phyloP scores from a whole-genome alignment of 2,113 vertebrate genomes.

The Solea solea region DNA sequence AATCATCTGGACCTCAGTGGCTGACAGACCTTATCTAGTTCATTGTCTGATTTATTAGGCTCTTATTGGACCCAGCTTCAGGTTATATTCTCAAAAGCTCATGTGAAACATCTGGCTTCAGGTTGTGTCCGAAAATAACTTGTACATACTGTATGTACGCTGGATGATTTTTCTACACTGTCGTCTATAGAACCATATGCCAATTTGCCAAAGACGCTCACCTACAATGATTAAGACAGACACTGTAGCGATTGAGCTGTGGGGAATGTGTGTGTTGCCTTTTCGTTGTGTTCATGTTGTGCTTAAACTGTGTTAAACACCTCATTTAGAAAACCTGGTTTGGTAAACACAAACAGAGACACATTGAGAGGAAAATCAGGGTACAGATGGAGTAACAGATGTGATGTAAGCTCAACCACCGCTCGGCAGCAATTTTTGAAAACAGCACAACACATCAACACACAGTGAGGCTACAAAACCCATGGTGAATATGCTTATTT shows the following conservation, averaged over 20 bases:
- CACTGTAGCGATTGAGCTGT: too few relatives aligned
- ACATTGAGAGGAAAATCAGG: not conserved
- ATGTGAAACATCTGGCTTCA: not conserved
- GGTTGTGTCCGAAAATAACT: not conserved
- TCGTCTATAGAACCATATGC: too few relatives aligned
- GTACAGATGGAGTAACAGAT: not conserved
- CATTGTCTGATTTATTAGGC: not conserved
- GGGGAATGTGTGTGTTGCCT: too few relatives aligned
- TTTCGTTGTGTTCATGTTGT: too few relatives aligned
- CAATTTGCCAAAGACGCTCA: too few relatives aligned
- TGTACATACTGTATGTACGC: too few relatives aligned
- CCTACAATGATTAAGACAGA: too few relatives aligned
- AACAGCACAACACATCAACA: conserved; percentile 4
- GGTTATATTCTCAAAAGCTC: not conserved
- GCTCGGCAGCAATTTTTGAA: not conserved
- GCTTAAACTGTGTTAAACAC: too few relatives aligned
- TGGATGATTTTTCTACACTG: too few relatives aligned
- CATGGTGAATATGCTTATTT: too few relatives aligned
- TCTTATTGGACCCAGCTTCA: not conserved
- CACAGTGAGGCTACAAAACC: too few relatives aligned
- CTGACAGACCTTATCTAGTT: not conserved
- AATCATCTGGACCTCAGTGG: conserved; percentile 1
- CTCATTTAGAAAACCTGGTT: not conserved
- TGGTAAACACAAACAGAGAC: not conserved
- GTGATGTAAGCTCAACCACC: conserved; percentile 14